Base-by-base conservation (phyloP, 2,888 invertebrate species). In the Mystacides longicornis region DNA sequence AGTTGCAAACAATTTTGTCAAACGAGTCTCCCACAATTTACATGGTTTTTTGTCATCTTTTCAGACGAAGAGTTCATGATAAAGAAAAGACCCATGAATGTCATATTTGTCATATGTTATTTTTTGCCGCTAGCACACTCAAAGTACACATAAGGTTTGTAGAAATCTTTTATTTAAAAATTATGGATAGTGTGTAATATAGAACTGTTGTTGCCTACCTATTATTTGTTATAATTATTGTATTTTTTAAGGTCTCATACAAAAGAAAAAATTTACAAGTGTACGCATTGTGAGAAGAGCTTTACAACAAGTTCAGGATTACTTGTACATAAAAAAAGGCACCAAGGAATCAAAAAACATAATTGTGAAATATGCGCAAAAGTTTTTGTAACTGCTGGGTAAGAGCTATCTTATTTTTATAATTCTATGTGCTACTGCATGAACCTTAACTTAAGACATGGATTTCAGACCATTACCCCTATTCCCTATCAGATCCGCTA, bases 61-160 rank as follows among this genome's bases (percentile, higher is more conserved):
- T 18, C 37, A 77, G 77, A 54, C 69, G 73, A n/a, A 68, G 69
- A 62, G 73, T 77, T 1, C 77, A 77, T 37, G 70, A 75, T 16
- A 71, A 73, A 57, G 75, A 76, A 56, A 74, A 65, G 56, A 55
- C 69, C 1, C 73, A 75, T 56, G 60, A 75, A 5, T 77, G 77
- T 61, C 76, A 77, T 59, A 69, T 71, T 60, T 77, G 77, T 60
- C 74, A 77, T 0, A 76, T 75, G 56, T 71, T 72, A 48, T 77
- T 76, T 64, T 77, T 75, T 63, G 74, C 74, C 62, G 72, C 70
- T 63, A 67, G 72, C 59, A 72, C 74, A 59, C 64, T 77, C 52
- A 69, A 69, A 63, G 50, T 68, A 21, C 77, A 77, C 64, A 64
- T 77, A 55, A 69, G 72, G 76, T 75, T 65, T 63, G 55, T 33